Evolutionary conservation across 1,140 invertebrate genomes (phyloP).

Genomic region (Philaenus spumarius): DNA sequence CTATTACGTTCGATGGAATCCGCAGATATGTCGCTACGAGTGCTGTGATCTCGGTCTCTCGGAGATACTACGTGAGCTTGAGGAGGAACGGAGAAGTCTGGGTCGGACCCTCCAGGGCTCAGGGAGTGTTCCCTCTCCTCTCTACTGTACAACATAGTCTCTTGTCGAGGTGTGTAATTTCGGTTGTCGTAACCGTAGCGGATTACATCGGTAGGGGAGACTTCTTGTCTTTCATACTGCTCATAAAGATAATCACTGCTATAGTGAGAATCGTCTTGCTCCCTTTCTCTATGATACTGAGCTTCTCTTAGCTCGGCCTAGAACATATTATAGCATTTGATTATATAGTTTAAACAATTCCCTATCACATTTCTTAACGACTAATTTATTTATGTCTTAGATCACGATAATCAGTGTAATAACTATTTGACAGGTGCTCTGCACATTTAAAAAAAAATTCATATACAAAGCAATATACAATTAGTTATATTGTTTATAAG

Average conservation of each 20-base stretch:
- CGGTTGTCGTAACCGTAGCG: conserved; percentile 45
- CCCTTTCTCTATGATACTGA: conserved; percentile 40
- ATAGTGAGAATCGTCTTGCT: conserved; percentile 44
- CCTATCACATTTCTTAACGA: too few relatives aligned
- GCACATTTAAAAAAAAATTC: too few relatives aligned
- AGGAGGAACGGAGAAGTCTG: conserved; percentile 28
- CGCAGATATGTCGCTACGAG: conserved; percentile 62
- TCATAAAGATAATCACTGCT: conserved; percentile 54
- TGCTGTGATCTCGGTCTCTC: conserved; percentile 1
- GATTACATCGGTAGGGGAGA: conserved; percentile 40
- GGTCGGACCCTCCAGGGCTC: conserved; percentile 34
- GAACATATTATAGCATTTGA: conserved; percentile 4
- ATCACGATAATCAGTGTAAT: too few relatives aligned
- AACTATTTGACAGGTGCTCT: too few relatives aligned
- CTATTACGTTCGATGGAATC: conserved; percentile 64
- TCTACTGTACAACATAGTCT: conserved; percentile 43
- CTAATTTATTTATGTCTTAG: too few relatives aligned
- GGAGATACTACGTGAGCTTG: conserved; percentile 23
- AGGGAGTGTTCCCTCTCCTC: conserved; percentile 36
- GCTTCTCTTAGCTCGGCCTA: conserved; percentile 37
- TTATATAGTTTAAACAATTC: too few relatives aligned
- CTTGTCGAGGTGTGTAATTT: conserved; percentile 41
- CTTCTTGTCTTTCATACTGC: conserved; percentile 37
- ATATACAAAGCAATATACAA: too few relatives aligned
- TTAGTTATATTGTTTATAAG: too few relatives aligned